Percentiles rank a stretch among this genome's conserved stretches.
Conservation (phyloP, 2,888 invertebrate species). For the Caenorhabditis wallacei region DNA sequence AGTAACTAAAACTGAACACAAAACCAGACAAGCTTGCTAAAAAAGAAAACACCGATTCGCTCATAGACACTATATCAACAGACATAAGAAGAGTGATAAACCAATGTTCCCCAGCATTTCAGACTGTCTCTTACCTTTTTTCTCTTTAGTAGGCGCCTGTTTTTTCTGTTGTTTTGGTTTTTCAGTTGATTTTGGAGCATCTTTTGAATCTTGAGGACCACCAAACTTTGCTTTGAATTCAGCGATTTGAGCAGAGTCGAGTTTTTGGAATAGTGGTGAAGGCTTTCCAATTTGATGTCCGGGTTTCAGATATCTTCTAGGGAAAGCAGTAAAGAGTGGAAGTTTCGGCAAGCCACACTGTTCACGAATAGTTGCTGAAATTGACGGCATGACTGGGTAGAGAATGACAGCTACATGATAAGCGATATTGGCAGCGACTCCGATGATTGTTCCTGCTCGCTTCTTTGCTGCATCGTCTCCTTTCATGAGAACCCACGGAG, state of each 20-base stretch:
- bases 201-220: constrained; percentile 43
- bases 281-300: constrained; percentile 93
- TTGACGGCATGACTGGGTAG: constrained; percentile 93
- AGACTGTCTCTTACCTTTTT: constrained; percentile 43
- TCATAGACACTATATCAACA: not conserved
- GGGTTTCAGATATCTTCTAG: constrained; percentile 86
- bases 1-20: constrained; percentile 25
- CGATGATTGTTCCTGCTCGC: constrained; percentile 91
- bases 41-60: constrained; percentile 46
- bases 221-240: constrained; percentile 86
- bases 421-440: constrained; percentile 90
- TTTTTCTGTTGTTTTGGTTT: constrained; percentile 58
- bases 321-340: constrained; percentile 82
- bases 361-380: constrained; percentile 72
- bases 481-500: constrained; percentile 96
- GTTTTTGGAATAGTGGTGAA: constrained; percentile 91
- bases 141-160: constrained; percentile 43
- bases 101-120: not conserved
- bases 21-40: constrained; percentile 32
- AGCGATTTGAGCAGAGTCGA: constrained; percentile 90
- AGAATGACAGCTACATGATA: constrained; percentile 90
- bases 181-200: constrained; percentile 24
- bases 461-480: constrained; percentile 89
- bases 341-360: constrained; percentile 76
- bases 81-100: not conserved